A percentile compares a stretch with the other conserved stretches of the same genome.
Evolutionary conservation across 1,140 invertebrate species (phyloP).

Genomic region (Zaprionus inermis): DNA sequence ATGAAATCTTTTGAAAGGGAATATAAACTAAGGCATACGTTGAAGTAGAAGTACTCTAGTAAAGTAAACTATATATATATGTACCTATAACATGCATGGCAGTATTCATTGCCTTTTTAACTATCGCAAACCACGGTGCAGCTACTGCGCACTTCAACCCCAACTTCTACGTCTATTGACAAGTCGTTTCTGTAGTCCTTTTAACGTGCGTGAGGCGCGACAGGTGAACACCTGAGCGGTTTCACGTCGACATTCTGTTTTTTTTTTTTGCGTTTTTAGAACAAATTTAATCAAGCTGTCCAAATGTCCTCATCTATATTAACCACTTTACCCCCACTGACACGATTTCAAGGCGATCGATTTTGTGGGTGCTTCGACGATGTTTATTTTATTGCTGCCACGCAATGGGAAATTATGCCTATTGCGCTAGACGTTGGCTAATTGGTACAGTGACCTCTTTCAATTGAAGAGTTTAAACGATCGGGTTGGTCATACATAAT

Average conservation of each 20-base stretch:
- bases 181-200: conserved; percentile 40
- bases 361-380: conserved; percentile 30
- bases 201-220: conserved; percentile 32
- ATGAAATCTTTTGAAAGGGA: neutral
- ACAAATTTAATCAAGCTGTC: conserved; percentile 46
- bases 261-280: conserved; percentile 40
- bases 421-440: conserved; percentile 32
- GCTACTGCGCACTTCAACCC: neutral
- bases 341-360: conserved; percentile 65
- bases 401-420: conserved; percentile 36
- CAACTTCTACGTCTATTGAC: conserved; percentile 31
- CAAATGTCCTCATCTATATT: conserved; percentile 37
- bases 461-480: conserved; percentile 70
- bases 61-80: neutral
- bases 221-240: conserved; percentile 60
- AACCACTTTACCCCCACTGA: conserved; percentile 50
- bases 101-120: neutral
- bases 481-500: conserved; percentile 15
- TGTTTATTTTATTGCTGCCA: conserved; percentile 22
- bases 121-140: conserved; percentile 19
- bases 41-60: neutral
- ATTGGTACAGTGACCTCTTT: conserved; percentile 65
- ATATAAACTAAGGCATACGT: neutral
- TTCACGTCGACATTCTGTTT: conserved; percentile 39
- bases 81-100: neutral